Evolutionary conservation across 2,113 vertebrate genomes (phyloP).

Genomic region (Ptilorrhoa leucosticta): DNA sequence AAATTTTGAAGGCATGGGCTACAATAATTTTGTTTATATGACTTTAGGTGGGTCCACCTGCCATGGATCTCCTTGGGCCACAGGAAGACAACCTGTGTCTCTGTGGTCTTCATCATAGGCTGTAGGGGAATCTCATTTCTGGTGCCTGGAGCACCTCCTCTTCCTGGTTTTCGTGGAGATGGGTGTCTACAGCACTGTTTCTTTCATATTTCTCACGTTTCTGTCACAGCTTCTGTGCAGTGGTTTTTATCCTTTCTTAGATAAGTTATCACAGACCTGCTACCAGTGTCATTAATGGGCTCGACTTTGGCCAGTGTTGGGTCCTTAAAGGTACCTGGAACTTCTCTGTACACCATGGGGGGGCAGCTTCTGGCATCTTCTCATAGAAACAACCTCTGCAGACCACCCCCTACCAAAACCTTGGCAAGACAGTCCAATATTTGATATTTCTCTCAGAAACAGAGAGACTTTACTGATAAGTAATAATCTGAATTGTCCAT

Average conservation of each 20-base stretch:
- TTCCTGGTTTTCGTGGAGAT: not conserved
- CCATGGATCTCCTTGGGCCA: rapidly evolving
- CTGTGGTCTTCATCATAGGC: rapidly evolving
- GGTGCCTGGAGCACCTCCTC: not conserved
- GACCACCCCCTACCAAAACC: rapidly evolving
- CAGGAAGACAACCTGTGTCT: rapidly evolving
- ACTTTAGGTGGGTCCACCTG: not conserved
- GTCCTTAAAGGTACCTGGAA: not conserved
- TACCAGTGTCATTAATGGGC: rapidly evolving
- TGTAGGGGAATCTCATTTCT: not conserved
- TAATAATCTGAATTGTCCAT: not conserved
- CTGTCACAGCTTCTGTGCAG: not conserved
- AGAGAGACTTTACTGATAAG: not conserved
- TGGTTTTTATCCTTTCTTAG: not conserved
- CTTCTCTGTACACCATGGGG: rapidly evolving
- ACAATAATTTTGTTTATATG: not conserved
- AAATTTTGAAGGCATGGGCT: not conserved
- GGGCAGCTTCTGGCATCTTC: not conserved
- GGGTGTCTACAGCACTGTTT: not conserved
- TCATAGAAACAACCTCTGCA: not conserved
- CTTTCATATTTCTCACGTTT: not conserved
- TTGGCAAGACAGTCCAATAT: not conserved
- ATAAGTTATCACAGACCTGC: not conserved
- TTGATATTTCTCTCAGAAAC: not conserved
- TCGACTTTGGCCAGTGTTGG: rapidly evolving